phyloP scores from a whole-genome alignment of 2,888 invertebrate species.

The Clistopyga incitator region DNA sequence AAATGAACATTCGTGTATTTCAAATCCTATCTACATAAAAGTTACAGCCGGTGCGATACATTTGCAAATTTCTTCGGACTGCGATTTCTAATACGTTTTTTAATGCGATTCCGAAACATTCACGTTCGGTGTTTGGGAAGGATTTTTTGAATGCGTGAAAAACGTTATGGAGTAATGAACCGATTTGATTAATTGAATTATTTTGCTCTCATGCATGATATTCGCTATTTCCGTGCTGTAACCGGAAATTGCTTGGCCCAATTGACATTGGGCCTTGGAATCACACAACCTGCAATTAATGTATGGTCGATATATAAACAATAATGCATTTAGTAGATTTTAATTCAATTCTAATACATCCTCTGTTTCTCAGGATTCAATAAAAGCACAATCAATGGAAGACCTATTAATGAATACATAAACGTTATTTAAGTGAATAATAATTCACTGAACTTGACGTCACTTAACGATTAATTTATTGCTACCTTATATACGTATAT shows the following conservation, averaged over 20 bases:
- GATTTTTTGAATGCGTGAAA: neutral
- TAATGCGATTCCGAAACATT: neutral
- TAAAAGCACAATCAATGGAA: neutral
- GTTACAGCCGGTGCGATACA: neutral
- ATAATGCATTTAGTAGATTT: neutral
- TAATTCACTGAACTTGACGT: neutral
- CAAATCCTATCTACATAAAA: neutral
- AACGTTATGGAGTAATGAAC: neutral
- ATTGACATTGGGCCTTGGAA: neutral
- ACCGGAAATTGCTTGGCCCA: neutral
- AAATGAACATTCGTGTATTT: neutral
- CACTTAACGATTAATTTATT: neutral
- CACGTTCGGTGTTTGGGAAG: neutral
- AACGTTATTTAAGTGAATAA: neutral
- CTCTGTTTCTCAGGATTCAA: neutral
- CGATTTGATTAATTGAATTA: neutral
- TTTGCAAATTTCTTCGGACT: neutral
- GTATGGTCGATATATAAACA: neutral
- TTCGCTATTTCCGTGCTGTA: neutral
- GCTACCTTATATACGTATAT: constrained; percentile 1
- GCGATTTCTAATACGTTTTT: neutral
- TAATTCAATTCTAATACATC: neutral
- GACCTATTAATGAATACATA: neutral
- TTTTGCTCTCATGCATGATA: neutral
- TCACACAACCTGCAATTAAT: neutral